Conservation (phyloP, 2,888 invertebrate species). For the Steromphala cineraria region DNA sequence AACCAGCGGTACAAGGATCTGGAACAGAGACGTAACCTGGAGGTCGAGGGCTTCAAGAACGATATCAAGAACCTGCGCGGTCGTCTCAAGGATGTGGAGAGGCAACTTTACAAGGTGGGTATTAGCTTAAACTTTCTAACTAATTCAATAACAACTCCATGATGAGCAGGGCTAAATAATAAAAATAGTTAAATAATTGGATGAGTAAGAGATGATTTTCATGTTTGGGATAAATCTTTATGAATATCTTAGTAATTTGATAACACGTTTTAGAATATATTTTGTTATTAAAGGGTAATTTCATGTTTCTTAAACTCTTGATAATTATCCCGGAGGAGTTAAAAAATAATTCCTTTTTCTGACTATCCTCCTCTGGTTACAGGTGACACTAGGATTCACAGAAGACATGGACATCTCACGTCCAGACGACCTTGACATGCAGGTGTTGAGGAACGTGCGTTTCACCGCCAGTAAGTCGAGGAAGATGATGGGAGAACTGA, state of each 20-base stretch:
- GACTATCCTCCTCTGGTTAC: constrained; percentile 19
- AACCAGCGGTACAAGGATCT: constrained; percentile 74
- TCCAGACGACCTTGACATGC: constrained; percentile 74
- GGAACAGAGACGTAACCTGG: constrained; percentile 74
- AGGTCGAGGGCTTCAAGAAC: constrained; percentile 76
- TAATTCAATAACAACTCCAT: background rate
- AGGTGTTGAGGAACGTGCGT: constrained; percentile 72
- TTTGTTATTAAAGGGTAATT: too few relatives aligned
- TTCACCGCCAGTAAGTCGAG: constrained; percentile 72
- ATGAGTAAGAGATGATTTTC: background rate
- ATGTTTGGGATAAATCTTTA: too few relatives aligned
- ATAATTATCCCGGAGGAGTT: too few relatives aligned
- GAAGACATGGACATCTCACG: constrained; percentile 69
- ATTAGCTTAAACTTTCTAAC: background rate
- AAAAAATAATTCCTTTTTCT: too few relatives aligned
- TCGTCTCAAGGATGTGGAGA: constrained; percentile 74
- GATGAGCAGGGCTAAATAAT: background rate
- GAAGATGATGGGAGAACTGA: constrained; percentile 72
- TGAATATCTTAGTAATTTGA: too few relatives aligned
- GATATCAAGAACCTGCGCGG: constrained; percentile 74
- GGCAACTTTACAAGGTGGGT: constrained; percentile 73
- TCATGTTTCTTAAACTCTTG: too few relatives aligned
- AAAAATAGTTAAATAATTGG: too few relatives aligned
- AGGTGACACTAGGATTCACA: constrained; percentile 73
- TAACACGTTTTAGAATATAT: too few relatives aligned